Base-by-base conservation (phyloP, 2,113 vertebrate species). In the Mesitornis unicolor region DNA sequence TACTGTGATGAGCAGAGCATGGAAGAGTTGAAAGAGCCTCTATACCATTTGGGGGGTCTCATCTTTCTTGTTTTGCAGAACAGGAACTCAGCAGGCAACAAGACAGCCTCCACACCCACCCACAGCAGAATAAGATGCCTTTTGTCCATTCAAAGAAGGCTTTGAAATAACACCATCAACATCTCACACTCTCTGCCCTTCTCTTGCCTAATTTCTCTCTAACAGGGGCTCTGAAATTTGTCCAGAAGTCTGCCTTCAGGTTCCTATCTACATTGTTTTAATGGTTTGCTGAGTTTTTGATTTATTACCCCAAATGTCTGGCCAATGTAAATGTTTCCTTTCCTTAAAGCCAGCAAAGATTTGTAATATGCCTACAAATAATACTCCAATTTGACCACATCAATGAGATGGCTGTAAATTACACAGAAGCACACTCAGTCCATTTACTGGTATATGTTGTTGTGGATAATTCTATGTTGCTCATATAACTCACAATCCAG, bases 241-340 rank as follows among this genome's bases (percentile, higher is more conserved):
- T 67, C 85, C 93, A 88, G 54, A 74, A 78, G 54, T 69, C 59
- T 60, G 16, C 96, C 86, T 88, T 36, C 56, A 56, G 11, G 69
- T 79, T 87, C 84, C 93, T 59, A 13, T 28, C 40, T 69, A 60
- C 79, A 65, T 89, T 90, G 85, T 93, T 94, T 82, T 21, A 84
- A 77, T 24, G 47, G 83, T 59, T 87, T 61, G 95, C 83, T 87
- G 92, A 94, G 75, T 80, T 89, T 50, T 65, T 81, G 93, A 97
- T 97, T 97, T 97, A 96, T 96, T 76, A 91, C 56, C 89, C 91
- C 43, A 8, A 68, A 48, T 4, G 8, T 19, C 81, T 77, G 91
- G 97, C 95, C 96, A 96, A 87, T 10, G 61, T 71, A 95, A 97
- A 97, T 57, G 91, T 96, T 97, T 97, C 92, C 92, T 95, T 87